Percentiles rank a stretch among this genome's conserved stretches.
phyloP scores from a whole-genome alignment of 2,797 vertebrate genomes.

The Fundulus diaphanus region DNA sequence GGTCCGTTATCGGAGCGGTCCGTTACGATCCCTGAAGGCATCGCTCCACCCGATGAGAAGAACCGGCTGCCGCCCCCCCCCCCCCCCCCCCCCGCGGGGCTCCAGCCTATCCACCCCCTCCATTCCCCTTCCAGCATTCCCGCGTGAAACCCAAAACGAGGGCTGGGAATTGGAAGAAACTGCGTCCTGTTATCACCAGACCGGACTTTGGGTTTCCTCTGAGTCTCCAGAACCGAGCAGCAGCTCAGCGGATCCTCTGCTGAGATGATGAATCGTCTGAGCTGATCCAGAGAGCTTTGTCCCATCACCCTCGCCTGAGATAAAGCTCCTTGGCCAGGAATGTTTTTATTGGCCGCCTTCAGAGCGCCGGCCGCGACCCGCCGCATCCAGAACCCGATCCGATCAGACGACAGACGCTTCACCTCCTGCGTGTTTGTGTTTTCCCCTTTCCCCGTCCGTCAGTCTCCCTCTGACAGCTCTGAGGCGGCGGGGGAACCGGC shows the following conservation, averaged over 20 bases:
- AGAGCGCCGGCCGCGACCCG: slow-evolving; percentile 37
- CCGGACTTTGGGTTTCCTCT: slow-evolving; percentile 9
- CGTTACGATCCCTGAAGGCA: slow-evolving; percentile 59
- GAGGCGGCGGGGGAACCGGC: slow-evolving; percentile 56
- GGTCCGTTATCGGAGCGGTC: slow-evolving; percentile 11
- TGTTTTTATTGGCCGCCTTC: slow-evolving; percentile 63
- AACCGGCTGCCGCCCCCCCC: slow-evolving; percentile 26
- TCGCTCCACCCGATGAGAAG: slow-evolving; percentile 39
- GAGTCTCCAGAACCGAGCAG: background rate
- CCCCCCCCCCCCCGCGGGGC: slow-evolving; percentile 17
- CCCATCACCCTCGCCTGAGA: slow-evolving; percentile 55
- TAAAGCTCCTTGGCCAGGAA: slow-evolving; percentile 34
- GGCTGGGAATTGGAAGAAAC: slow-evolving; percentile 25
- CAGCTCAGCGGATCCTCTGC: slow-evolving; percentile 14
- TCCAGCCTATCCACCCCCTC: slow-evolving; percentile 18
- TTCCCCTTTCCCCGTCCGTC: slow-evolving; percentile 1
- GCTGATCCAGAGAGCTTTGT: slow-evolving; percentile 57
- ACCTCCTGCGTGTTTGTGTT: slow-evolving; percentile 39
- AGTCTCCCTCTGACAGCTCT: slow-evolving; percentile 38
- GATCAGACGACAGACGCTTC: slow-evolving; percentile 26
- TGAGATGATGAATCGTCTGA: slow-evolving; percentile 52
- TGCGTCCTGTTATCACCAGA: slow-evolving; percentile 36
- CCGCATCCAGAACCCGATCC: slow-evolving; percentile 41
- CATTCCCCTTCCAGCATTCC: slow-evolving; percentile 43
- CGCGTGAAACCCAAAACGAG: slow-evolving; percentile 35